Evolutionary conservation across 2,797 vertebrate genomes (phyloP).

Genomic region (Microctenopoma steveboyesi): DNA sequence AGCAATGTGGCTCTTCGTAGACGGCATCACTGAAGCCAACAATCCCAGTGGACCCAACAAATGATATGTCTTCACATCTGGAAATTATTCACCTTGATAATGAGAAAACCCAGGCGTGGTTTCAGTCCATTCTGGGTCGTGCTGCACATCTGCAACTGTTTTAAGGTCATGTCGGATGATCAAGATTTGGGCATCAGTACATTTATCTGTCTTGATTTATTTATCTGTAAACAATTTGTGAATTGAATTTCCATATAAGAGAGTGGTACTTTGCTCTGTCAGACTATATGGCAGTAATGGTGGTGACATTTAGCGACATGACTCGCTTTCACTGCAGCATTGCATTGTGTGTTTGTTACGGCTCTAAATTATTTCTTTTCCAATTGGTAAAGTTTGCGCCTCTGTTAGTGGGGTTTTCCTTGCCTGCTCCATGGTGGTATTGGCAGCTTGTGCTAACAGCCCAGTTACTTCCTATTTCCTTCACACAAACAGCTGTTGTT

Average conservation of each 20-base stretch:
- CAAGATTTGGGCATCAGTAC: neutral
- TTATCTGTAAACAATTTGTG: neutral
- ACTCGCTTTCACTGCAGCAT: neutral
- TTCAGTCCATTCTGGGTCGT: neutral
- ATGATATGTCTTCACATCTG: no score
- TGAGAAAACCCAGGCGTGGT: no score
- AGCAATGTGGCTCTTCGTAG: neutral
- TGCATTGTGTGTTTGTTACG: constrained; percentile 12
- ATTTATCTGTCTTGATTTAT: neutral
- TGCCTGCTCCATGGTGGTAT: constrained; percentile 34
- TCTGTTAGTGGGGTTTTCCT: constrained; percentile 45
- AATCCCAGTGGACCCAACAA: no score
- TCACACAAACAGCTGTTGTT: constrained; percentile 62
- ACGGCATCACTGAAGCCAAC: no score
- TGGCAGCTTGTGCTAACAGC: constrained; percentile 53
- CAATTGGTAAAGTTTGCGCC: constrained; percentile 43
- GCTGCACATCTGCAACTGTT: neutral
- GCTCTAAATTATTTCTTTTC: constrained; percentile 33
- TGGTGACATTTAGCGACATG: neutral
- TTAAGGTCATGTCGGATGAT: neutral
- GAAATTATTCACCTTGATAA: no score
- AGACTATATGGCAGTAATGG: neutral
- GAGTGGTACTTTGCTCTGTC: neutral
- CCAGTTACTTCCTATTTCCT: constrained; percentile 57
- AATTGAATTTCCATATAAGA: neutral